Conservation (phyloP, 2,797 vertebrate genomes). For the Clarias pachynema region DNA sequence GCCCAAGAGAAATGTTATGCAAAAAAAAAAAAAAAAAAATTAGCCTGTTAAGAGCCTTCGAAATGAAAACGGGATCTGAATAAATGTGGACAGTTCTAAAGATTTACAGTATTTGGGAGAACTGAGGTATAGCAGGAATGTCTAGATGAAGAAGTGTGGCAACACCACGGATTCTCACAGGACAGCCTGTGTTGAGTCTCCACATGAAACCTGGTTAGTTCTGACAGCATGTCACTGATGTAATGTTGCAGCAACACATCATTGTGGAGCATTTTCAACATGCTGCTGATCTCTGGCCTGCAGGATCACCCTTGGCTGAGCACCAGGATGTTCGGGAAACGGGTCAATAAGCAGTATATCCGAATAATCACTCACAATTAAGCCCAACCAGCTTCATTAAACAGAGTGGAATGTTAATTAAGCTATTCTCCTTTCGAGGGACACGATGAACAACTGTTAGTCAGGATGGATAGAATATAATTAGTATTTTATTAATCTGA, state of each 20-base stretch:
- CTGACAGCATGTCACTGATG: conserved; percentile 50
- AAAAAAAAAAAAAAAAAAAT: not conserved
- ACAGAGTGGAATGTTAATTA: conserved; percentile 33
- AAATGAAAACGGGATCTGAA: not conserved
- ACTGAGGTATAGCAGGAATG: conserved; percentile 18
- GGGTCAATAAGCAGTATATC: conserved; percentile 60
- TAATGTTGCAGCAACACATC: conserved; percentile 52
- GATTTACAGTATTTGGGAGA: not conserved
- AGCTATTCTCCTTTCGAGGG: conserved; percentile 45
- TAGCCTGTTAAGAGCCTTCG: not conserved
- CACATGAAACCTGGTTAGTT: conserved; percentile 36
- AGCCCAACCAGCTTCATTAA: conserved; percentile 61
- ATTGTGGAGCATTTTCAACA: conserved; percentile 5
- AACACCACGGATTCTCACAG: not conserved
- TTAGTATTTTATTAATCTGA: not conserved
- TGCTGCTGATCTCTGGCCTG: conserved; percentile 36
- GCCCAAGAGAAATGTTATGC: not conserved
- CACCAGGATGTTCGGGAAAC: conserved; percentile 30
- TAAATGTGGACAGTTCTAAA: conserved; percentile 11
- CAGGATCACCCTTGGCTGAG: conserved; percentile 43
- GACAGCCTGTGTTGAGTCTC: conserved; percentile 24
- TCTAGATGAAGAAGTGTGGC: conserved; percentile 11
- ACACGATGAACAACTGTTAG: not conserved
- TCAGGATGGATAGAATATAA: not conserved
- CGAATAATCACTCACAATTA: conserved; percentile 67